Base-by-base conservation (phyloP, 2,113 vertebrate species). In the Piprites chloris region DNA sequence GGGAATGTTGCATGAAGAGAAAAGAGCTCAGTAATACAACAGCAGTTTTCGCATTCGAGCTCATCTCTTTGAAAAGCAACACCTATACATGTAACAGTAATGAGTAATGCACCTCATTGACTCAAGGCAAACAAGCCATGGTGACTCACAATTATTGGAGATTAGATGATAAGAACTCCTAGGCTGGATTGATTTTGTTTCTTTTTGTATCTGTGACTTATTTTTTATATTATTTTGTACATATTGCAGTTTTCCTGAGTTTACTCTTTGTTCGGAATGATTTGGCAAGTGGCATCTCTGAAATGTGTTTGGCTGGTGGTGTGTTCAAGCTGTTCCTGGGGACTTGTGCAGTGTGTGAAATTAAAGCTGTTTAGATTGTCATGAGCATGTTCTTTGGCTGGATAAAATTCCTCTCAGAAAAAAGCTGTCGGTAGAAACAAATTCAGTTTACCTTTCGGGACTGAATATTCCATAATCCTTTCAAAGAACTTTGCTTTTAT, bases 261-360 rank as follows among this genome's bases (percentile, higher is more conserved):
- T 94, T 96, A 67, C 46, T 93, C 80, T 86, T 96, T 93, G 80
- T 90, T 96, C 79, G 61, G 92, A 62, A 81, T 87, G 58, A 94
- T 85, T 89, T 94, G 88, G 92, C 93, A 94, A 90, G 76, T 74
- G 76, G 73, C n/a, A 86, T 84, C 83, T 86, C 61, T 86, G 73
- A 95, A 78, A 92, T 86, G 56, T 77, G 68, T 77, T 93, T 90
- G 90, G 89, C 83, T 94, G 87, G 39, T 85, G 62, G 74, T 68
- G 84, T 87, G 93, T 63, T 93, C 95, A 96, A 89, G 89, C 93
- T 94, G 93, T 82, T 94, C 56, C 15, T 63, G 65, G 81, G 77
- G 84, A 35, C 30, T 91, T 78, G 90, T 55, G 80, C 73, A 75
- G 89, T 63, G 86, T 81, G 66, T 88, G 65, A 93, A 93, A 93